Conservation (phyloP, 2,113 vertebrate genomes). For the Morone saxatilis region DNA sequence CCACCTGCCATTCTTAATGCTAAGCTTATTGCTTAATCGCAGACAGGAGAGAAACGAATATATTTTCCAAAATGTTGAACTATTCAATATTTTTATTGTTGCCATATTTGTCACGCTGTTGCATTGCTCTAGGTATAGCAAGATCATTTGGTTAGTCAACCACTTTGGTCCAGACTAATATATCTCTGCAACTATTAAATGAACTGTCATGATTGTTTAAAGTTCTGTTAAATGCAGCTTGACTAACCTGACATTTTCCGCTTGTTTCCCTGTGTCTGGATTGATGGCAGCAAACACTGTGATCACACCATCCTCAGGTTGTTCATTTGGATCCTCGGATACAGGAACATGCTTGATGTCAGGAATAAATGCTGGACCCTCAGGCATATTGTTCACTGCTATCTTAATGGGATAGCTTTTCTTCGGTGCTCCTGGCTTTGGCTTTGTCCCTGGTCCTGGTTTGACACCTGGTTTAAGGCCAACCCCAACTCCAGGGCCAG, state of each 20-base stretch:
- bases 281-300: slow-evolving; percentile 85
- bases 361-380: slow-evolving; percentile 87
- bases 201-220: neutral
- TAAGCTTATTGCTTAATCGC: neutral
- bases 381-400: slow-evolving; percentile 86
- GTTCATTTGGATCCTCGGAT: slow-evolving; percentile 73
- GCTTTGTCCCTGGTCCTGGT: slow-evolving; percentile 50
- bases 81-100: too few species aligned
- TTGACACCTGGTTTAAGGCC: slow-evolving; percentile 54
- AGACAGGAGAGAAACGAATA: too few species aligned
- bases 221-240: neutral
- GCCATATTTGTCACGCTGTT: too few species aligned
- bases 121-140: too few species aligned
- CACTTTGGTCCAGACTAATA: too few species aligned
- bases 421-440: slow-evolving; percentile 15
- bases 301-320: slow-evolving; percentile 75
- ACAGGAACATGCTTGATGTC: slow-evolving; percentile 76
- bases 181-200: too few species aligned
- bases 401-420: slow-evolving; percentile 83
- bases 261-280: slow-evolving; percentile 87
- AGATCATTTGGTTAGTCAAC: too few species aligned
- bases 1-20: too few species aligned
- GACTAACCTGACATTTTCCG: slow-evolving; percentile 89
- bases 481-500: slow-evolving; percentile 14
- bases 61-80: too few species aligned